These are phyloP conservation scores for Gortyna flavago DNA, from an alignment of 2,888 invertebrate species.

Conservation along the genomic window DNA sequence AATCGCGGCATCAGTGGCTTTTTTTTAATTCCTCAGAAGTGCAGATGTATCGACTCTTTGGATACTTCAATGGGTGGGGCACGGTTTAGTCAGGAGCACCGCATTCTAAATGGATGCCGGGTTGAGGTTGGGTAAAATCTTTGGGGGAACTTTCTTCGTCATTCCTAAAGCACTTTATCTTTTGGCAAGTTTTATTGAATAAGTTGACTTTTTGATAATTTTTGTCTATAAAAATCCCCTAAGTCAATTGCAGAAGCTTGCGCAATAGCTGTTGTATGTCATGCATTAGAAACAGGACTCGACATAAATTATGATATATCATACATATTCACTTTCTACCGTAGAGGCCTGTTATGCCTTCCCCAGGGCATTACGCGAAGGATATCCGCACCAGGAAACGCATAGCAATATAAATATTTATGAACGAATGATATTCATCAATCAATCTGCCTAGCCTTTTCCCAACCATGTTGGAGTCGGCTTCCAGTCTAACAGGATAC, in stretches of 20 bases:
- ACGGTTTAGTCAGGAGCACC: neutral
- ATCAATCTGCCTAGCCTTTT: neutral
- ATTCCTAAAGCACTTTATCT: neutral
- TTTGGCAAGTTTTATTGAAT: neutral
- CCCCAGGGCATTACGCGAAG: constrained; percentile 18
- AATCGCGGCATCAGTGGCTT: neutral
- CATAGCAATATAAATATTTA: constrained; percentile 6
- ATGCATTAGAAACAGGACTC: constrained; percentile 5
- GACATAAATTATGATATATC: neutral
- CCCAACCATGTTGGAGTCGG: neutral
- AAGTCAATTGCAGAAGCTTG: constrained; percentile 7
- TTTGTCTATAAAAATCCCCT: neutral
- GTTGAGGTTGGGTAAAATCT: no score
- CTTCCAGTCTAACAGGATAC: neutral
- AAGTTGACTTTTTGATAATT: neutral
- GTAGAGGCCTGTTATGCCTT: neutral
- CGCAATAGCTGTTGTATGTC: constrained; percentile 22
- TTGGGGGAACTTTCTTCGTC: neutral
- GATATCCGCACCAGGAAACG: constrained; percentile 21
- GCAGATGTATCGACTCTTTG: neutral
- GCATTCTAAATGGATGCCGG: neutral
- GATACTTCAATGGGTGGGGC: neutral
- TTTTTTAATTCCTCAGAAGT: neutral
- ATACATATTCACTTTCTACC: constrained; percentile 28
- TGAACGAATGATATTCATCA: neutral